A percentile compares a stretch with the other conserved stretches of the same genome.
Evolutionary conservation across 2,797 vertebrate species (phyloP).

Genomic region (Halcyon chelicuti): DNA sequence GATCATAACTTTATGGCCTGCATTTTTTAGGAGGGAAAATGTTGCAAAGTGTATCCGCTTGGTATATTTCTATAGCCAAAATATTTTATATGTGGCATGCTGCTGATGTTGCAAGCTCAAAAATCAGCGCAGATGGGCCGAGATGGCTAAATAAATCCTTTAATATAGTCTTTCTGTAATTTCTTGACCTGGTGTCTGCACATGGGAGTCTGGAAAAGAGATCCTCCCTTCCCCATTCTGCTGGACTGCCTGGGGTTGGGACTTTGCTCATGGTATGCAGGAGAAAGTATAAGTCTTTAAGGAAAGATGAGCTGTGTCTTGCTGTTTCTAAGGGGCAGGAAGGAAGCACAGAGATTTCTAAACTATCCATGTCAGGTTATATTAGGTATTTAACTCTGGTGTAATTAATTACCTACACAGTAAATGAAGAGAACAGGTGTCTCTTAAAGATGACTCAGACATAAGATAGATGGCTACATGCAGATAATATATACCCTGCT

Average conservation of each 20-base stretch:
- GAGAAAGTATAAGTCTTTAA: not conserved
- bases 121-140: not conserved
- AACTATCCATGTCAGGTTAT: not conserved
- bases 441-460: not conserved
- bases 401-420: not conserved
- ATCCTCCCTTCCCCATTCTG: accelerated
- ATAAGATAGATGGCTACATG: not conserved
- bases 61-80: not conserved
- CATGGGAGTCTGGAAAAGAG: not conserved
- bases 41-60: not conserved
- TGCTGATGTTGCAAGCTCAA: not conserved
- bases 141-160: not conserved
- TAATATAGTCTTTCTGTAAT: not conserved
- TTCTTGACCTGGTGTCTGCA: not conserved
- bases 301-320: not conserved
- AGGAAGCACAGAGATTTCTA: not conserved
- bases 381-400: not conserved
- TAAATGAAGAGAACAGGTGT: not conserved
- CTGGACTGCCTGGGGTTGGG: not conserved
- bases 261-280: accelerated
- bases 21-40: not conserved
- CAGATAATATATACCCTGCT: accelerated
- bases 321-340: not conserved
- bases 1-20: not conserved
- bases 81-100: not conserved